phyloP scores from a whole-genome alignment of 92 coral and sea anemone species.

The Scolanthus callimorphus region DNA sequence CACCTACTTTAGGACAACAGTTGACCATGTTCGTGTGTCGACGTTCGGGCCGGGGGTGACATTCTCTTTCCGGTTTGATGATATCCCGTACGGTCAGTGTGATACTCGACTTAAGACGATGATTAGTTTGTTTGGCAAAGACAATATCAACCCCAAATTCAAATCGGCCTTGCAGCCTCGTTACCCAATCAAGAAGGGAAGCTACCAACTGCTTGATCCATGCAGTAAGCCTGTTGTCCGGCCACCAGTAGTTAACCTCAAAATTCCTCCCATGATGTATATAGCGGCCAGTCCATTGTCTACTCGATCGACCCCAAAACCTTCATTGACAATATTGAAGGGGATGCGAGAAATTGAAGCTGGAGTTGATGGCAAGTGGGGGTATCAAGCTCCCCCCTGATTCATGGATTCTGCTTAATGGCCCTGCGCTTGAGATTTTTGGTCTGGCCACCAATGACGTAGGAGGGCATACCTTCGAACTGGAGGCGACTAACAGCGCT shows the following conservation, averaged over 20 bases:
- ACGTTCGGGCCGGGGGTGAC: constrained; percentile 65
- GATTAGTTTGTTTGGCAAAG: constrained; percentile 19
- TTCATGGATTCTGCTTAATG: constrained; percentile 46
- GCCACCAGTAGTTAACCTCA: constrained; percentile 39
- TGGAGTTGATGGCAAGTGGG: constrained; percentile 36
- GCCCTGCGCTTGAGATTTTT: constrained; percentile 25
- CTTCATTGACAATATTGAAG: constrained; percentile 71
- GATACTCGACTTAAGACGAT: constrained; percentile 8
- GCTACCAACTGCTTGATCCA: constrained; percentile 53
- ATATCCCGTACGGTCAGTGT: constrained; percentile 61
- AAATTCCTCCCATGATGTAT: constrained; percentile 26
- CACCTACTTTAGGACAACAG: constrained; percentile 46
- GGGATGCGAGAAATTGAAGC: constrained; percentile 55
- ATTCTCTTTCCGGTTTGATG: constrained; percentile 68
- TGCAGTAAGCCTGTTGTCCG: constrained; percentile 29
- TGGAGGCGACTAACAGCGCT: constrained; percentile 61
- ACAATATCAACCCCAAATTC: constrained; percentile 52
- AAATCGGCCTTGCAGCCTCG: constrained; percentile 44
- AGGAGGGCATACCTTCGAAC: constrained; percentile 42
- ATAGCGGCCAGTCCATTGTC: constrained; percentile 36
- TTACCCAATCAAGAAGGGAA: constrained; percentile 41
- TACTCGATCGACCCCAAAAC: constrained; percentile 35
- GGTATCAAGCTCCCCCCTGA: constrained; percentile 20
- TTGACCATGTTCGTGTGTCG: constrained; percentile 62
- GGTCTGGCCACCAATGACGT: constrained; percentile 43